Evolutionary conservation across 2,113 vertebrate genomes (phyloP).

Genomic region (Sprattus sprattus): DNA sequence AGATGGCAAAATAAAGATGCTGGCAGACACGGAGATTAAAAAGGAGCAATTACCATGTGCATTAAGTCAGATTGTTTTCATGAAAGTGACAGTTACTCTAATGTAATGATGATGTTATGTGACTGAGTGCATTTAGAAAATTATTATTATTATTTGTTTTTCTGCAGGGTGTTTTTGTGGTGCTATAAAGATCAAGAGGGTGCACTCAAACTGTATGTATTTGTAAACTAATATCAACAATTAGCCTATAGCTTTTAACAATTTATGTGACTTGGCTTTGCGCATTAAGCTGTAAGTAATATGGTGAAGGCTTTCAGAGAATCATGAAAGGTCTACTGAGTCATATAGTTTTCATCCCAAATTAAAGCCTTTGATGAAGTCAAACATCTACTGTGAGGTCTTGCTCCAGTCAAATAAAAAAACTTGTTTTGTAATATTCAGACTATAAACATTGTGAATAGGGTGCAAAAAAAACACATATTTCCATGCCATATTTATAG

Average conservation of each 20-base stretch:
- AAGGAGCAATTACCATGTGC: background rate
- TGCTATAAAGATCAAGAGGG: background rate
- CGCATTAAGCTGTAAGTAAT: background rate
- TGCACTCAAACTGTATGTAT: background rate
- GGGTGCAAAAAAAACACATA: too few relatives aligned
- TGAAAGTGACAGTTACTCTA: background rate
- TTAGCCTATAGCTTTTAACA: background rate
- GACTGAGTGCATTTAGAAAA: background rate
- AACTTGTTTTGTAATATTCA: too few relatives aligned
- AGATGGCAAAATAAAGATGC: conserved; percentile 22
- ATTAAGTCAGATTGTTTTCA: background rate
- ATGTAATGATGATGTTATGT: background rate
- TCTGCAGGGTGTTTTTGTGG: too few relatives aligned
- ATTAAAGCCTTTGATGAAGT: background rate
- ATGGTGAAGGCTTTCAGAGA: background rate
- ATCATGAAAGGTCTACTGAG: background rate
- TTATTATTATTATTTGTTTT: background rate
- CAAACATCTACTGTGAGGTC: background rate
- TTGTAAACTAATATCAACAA: background rate
- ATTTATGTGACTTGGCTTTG: background rate
- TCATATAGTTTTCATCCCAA: background rate
- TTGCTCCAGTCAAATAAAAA: background rate
- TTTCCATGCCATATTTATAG: too few relatives aligned
- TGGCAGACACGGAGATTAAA: background rate
- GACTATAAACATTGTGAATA: too few relatives aligned